phyloP scores from a whole-genome alignment of 1,140 invertebrate genomes.

The Lasioglossum baleicum region DNA sequence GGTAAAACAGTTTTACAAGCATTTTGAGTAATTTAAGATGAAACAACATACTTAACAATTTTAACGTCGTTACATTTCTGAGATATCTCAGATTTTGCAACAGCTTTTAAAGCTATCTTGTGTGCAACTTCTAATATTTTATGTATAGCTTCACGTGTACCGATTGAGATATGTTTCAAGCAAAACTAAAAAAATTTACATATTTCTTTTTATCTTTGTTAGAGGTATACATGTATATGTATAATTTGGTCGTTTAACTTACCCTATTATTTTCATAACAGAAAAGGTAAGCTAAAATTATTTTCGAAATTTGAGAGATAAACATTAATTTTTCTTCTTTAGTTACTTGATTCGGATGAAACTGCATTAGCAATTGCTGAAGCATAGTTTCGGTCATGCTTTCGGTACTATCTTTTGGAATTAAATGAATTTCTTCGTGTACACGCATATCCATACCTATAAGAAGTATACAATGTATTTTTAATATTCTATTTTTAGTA shows the following conservation, averaged over 20 bases:
- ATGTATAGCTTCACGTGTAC: conserved; percentile 13
- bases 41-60: conserved; percentile 28
- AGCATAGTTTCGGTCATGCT: neutral
- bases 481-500: no score
- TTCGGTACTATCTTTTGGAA: neutral
- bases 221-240: neutral
- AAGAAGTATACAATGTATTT: neutral
- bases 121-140: conserved; percentile 36
- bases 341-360: conserved; percentile 17
- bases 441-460: conserved; percentile 35
- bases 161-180: conserved; percentile 6
- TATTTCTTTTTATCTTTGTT: neutral
- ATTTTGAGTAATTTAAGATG: neutral
- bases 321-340: conserved; percentile 22
- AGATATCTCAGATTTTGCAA: conserved; percentile 16
- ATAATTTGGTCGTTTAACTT: neutral
- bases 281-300: conserved; percentile 38
- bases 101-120: conserved; percentile 22
- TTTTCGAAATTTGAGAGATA: conserved; percentile 26
- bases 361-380: conserved; percentile 15
- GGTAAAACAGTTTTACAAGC: no score
- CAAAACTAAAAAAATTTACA: conserved; percentile 21
- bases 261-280: conserved; percentile 18
- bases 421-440: conserved; percentile 9
- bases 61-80: neutral